Conservation (phyloP, 2,113 vertebrate species). For the Limanda limanda region DNA sequence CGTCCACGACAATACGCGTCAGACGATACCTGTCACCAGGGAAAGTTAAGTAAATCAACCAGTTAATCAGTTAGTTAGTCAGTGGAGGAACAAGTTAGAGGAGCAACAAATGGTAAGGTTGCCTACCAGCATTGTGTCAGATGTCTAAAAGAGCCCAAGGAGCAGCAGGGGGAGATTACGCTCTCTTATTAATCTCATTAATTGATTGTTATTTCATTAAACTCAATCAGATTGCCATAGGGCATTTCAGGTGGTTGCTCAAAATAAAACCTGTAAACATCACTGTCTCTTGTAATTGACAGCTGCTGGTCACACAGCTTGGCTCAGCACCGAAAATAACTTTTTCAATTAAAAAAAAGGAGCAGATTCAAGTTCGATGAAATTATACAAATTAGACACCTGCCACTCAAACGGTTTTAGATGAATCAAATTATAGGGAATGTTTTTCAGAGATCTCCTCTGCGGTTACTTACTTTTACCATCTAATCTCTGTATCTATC, state of each 20-base stretch:
- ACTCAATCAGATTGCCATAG: slow-evolving; percentile 21
- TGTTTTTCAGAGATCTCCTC: slow-evolving; percentile 21
- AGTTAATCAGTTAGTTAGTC: slow-evolving; percentile 20
- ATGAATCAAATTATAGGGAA: slow-evolving; percentile 8
- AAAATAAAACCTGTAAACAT: slow-evolving; percentile 11
- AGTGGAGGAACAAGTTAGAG: not conserved
- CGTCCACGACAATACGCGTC: slow-evolving; percentile 96
- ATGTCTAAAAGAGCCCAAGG: slow-evolving; percentile 17
- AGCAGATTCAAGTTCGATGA: slow-evolving; percentile 3
- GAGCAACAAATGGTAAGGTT: not conserved
- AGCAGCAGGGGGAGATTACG: slow-evolving; percentile 40
- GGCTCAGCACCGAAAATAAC: slow-evolving; percentile 29
- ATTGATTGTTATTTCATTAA: slow-evolving; percentile 43
- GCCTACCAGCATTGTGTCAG: slow-evolving; percentile 29
- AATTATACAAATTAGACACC: slow-evolving; percentile 28
- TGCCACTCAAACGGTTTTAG: slow-evolving; percentile 28
- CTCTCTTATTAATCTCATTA: slow-evolving; percentile 33
- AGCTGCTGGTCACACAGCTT: slow-evolving; percentile 24
- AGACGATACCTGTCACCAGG: slow-evolving; percentile 89
- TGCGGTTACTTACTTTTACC: slow-evolving; percentile 2
- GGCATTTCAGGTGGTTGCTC: slow-evolving; percentile 21
- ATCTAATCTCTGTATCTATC: slow-evolving; percentile 21
- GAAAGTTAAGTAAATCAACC: slow-evolving; percentile 4
- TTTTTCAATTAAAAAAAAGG: not conserved
- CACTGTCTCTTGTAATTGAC: slow-evolving; percentile 20